Base-by-base conservation (phyloP, 2,113 vertebrate species). In the Lagenorhynchus albirostris region DNA sequence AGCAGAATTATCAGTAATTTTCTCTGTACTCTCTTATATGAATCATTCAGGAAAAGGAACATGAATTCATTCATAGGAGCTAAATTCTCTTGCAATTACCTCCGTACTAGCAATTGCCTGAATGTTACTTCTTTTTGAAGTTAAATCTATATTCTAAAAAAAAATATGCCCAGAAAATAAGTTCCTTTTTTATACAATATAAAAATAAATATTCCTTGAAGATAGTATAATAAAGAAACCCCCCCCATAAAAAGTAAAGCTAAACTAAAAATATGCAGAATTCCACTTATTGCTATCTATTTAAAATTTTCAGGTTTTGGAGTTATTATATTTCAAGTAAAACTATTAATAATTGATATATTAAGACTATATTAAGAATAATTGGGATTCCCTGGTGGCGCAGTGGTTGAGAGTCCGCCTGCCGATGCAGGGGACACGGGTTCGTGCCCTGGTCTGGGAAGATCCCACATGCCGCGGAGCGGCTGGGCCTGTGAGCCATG, bases 101-200 rank as follows among this genome's bases (percentile, higher is more conserved):
- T 82, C 25, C 44, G 74, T 21, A 31, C 11, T 95, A 91, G 82
- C 4, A 65, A 58, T 82, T 85, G 71, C 8, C n/a, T 92, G 41
- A 31, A 91, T 83, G 36, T 73, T 79, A 87, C 18, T 85, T 71
- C 26, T 67, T 65, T 96, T 65, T 50, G 83, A 97, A 96, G 15
- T 95, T 85, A 91, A 79, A 70, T 84, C 18, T 63, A 74, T 73
- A 77, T 82, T 94, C 20, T 85, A 89, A 96, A 96, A 85, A 55
- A 77, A 55, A 77, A 58, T 0, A 62, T 2, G 76, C 7, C 23
- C 23, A 81, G 36, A 77, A 41, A 93, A 76, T 60, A 89, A 73
- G 3, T 92, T 93, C 25, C 8, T 80, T 89, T 68, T 68, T 79
- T 36, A 76, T 71, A 60, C 4, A 63, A 89, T 21, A 70, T 41